These are phyloP conservation scores for Gymnocheta viridis DNA, from an alignment of 2,888 invertebrate species.

Conservation along the genomic window DNA sequence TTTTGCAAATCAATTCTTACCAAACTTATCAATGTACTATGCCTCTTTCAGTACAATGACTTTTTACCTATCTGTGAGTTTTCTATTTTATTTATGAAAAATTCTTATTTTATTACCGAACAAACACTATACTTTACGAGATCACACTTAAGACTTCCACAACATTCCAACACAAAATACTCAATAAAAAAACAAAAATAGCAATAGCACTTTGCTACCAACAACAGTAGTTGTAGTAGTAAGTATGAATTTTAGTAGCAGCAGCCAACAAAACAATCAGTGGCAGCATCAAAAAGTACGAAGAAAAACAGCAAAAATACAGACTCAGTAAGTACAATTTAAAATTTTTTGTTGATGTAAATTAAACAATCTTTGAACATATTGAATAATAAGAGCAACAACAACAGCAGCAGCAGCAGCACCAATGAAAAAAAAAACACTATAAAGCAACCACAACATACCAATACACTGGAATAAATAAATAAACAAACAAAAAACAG, in stretches of 20 bases:
- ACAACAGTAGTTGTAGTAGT: constrained; percentile 50
- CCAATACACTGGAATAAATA: constrained; percentile 49
- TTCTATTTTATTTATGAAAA: not conserved
- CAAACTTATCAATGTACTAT: not conserved
- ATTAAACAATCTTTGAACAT: constrained; percentile 67
- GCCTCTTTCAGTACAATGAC: constrained; percentile 13
- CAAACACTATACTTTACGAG: constrained; percentile 64
- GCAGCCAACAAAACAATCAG: constrained; percentile 47
- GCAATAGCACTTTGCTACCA: constrained; percentile 66
- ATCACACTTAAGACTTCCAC: constrained; percentile 68
- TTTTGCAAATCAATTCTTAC: not conserved
- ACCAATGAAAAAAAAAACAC: constrained; percentile 6
- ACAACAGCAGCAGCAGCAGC: constrained; percentile 10
- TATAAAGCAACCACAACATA: constrained; percentile 44
- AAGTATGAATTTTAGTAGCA: constrained; percentile 37
- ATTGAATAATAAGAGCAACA: constrained; percentile 31
- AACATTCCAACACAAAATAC: constrained; percentile 52
- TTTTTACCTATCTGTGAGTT: constrained; percentile 33
- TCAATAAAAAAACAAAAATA: constrained; percentile 62
- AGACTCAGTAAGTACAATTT: constrained; percentile 46
- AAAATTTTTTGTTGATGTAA: constrained; percentile 55
- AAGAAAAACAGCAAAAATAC: constrained; percentile 21
- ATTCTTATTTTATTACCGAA: constrained; percentile 21
- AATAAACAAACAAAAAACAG: constrained; percentile 47
- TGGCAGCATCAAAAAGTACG: constrained; percentile 53